phyloP scores from a whole-genome alignment of 1,140 invertebrate species.

The Dreissena polymorpha region DNA sequence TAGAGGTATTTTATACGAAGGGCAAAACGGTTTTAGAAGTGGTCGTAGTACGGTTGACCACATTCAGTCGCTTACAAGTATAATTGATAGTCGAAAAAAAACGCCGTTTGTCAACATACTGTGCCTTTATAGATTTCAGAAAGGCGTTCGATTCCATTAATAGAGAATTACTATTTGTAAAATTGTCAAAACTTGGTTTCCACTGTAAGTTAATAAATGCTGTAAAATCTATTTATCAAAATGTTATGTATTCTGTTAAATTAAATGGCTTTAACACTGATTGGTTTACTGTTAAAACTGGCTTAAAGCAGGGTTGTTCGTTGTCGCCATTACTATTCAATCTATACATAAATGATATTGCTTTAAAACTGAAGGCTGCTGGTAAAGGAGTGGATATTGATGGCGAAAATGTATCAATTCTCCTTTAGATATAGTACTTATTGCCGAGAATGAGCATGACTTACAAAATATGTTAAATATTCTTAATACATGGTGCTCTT shows the following conservation, averaged over 20 bases:
- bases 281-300: slow-evolving; percentile 26
- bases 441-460: slow-evolving; percentile 9
- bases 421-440: slow-evolving; percentile 48
- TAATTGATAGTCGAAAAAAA: too few relatives aligned
- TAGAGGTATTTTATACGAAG: too few relatives aligned
- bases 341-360: slow-evolving; percentile 51
- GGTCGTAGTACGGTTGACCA: too few relatives aligned
- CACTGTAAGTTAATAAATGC: slow-evolving; percentile 32
- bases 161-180: slow-evolving; percentile 11
- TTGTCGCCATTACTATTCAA: slow-evolving; percentile 49
- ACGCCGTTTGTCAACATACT: slow-evolving; percentile 35
- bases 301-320: slow-evolving; percentile 46
- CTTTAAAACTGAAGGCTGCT: neutral
- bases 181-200: slow-evolving; percentile 32
- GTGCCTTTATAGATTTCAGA: slow-evolving; percentile 51
- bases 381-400: slow-evolving; percentile 12
- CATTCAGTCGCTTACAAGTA: too few relatives aligned
- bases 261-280: slow-evolving; percentile 22
- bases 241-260: slow-evolving; percentile 41
- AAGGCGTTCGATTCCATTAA: slow-evolving; percentile 50
- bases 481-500: slow-evolving; percentile 11
- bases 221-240: slow-evolving; percentile 38
- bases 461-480: slow-evolving; percentile 46
- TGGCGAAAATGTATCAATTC: slow-evolving; percentile 32
- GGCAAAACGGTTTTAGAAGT: too few relatives aligned